These are phyloP conservation scores for Motacilla tschutschensis DNA, from an alignment of 2,113 vertebrate species.

Conservation along the genomic window DNA sequence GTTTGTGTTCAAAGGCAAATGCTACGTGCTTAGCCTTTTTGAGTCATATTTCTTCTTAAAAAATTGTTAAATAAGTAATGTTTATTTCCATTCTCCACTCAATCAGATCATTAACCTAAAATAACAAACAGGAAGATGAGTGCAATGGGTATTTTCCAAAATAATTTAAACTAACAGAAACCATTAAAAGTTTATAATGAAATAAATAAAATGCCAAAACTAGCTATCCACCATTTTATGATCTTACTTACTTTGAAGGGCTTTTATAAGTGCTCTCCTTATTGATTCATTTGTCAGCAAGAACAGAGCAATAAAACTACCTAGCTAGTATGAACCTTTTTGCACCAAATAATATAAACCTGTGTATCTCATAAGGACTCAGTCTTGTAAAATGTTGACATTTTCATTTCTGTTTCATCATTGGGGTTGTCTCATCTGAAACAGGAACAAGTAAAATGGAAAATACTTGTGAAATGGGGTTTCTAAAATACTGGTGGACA, in stretches of 20 bases:
- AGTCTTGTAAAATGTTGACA: slow-evolving; percentile 38
- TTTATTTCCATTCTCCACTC: not conserved
- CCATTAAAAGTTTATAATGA: slow-evolving; percentile 46
- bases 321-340: slow-evolving; percentile 31
- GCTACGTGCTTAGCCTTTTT: not conserved
- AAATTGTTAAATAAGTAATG: slow-evolving; percentile 3
- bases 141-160: slow-evolving; percentile 10
- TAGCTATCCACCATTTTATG: slow-evolving; percentile 42
- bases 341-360: slow-evolving; percentile 62
- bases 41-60: slow-evolving; percentile 1
- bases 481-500: not conserved
- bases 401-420: slow-evolving; percentile 45
- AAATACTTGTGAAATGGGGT: not conserved
- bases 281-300: slow-evolving; percentile 65
- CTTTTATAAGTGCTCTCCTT: slow-evolving; percentile 56
- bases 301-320: slow-evolving; percentile 54
- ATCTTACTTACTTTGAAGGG: slow-evolving; percentile 45
- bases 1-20: not conserved
- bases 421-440: slow-evolving; percentile 23
- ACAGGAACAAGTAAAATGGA: not conserved
- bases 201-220: slow-evolving; percentile 60
- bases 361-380: slow-evolving; percentile 51
- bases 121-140: not conserved
- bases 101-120: not conserved
- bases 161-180: slow-evolving; percentile 37